Evolutionary conservation across 2,888 invertebrate species (phyloP), one percentile per base, ranked within the genome.

Genomic region (Plutella xylostella): DNA sequence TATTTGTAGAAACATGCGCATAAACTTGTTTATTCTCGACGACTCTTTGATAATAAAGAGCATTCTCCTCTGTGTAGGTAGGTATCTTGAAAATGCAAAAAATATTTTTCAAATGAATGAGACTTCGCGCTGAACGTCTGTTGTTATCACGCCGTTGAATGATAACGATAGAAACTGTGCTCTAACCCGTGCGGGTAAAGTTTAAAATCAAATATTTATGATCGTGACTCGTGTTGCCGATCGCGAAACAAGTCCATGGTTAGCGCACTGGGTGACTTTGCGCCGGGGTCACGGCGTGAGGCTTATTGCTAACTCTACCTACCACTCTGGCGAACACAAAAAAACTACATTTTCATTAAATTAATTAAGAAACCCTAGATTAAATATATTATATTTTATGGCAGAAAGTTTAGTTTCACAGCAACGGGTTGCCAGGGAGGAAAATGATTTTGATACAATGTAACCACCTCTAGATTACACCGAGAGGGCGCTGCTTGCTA

Each of bases 241-340:
- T 66, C 65, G 66, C 58, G 59, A 69, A 71, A 71, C 72, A 71
- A 70, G 69, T 74, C 72, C 71, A 73, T 71, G 72, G 75, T 54
- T 71, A 68, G 65, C 57, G 64, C 65, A 64, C 60, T 59, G 60
- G 57, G 57, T 63, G 64, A 61, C 70, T 67, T 34, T 35, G 64
- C 62, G 63, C 56, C 58, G 56, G 56, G 61, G 65, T 71, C 73
- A 71, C 56, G 68, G 71, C 65, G 58, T 61, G n/a, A 35, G 18
- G 18, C 43, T 25, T 7, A 25, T 9, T 25, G 25, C n/a, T n/a
- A n/a, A n/a, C n/a, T n/a, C n/a, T n/a, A n/a, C n/a, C n/a, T n/a
- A n/a, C n/a, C n/a, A n/a, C n/a, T n/a, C n/a, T n/a, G n/a, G n/a
- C n/a, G n/a, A n/a, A n/a, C n/a, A n/a, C n/a, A n/a, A n/a, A n/a